Conservation (phyloP, 2,888 invertebrate species). For the Sympetrum striolatum region DNA sequence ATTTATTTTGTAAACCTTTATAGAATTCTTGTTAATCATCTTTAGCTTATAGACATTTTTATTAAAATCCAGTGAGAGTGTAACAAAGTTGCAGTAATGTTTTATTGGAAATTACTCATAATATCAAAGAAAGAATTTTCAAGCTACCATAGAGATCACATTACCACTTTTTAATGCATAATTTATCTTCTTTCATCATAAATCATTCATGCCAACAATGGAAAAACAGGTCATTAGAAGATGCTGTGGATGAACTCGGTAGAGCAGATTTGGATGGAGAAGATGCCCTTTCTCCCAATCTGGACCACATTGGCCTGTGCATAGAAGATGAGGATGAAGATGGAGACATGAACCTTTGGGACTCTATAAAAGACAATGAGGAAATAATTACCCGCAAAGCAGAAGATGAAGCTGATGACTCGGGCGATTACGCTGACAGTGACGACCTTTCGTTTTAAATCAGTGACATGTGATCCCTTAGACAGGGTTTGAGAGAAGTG, state of each 20-base stretch:
- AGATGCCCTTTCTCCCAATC: conserved; percentile 72
- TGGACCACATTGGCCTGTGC: conserved; percentile 65
- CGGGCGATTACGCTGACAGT: conserved; percentile 52
- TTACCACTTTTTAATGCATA: neutral
- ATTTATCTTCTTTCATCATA: neutral
- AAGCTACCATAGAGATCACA: too few relatives aligned
- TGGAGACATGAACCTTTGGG: neutral
- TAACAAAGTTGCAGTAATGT: too few relatives aligned
- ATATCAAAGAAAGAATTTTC: too few relatives aligned
- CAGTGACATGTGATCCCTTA: neutral
- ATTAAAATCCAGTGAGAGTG: too few relatives aligned
- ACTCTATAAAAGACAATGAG: conserved; percentile 7
- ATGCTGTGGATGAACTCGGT: conserved; percentile 51
- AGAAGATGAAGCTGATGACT: conserved; percentile 48
- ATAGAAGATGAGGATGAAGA: conserved; percentile 28
- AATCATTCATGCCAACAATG: neutral
- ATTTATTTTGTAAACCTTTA: too few relatives aligned
- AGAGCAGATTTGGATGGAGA: conserved; percentile 68
- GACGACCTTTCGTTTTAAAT: conserved; percentile 51
- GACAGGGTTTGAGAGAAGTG: neutral
- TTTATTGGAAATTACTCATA: too few relatives aligned
- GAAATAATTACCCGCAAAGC: neutral
- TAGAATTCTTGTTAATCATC: too few relatives aligned
- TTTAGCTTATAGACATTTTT: too few relatives aligned
- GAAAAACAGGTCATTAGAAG: conserved; percentile 13